Evolutionary conservation across 2,113 vertebrate genomes (phyloP).

Genomic region (Actenoides hombroni): DNA sequence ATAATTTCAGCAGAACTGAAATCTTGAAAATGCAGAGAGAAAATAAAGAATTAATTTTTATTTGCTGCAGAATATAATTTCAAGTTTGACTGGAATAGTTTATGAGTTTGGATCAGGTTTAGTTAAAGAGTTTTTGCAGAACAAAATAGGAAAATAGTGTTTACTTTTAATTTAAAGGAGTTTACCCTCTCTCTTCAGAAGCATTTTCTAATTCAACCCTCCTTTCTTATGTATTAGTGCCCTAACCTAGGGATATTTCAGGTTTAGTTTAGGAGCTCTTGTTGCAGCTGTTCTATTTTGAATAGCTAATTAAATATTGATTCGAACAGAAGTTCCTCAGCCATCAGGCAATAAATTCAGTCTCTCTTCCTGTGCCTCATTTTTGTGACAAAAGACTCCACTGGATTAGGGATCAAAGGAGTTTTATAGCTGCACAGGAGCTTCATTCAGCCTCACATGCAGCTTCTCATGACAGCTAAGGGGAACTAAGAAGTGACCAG

Average conservation of each 20-base stretch:
- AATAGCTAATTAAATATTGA: constrained; percentile 19
- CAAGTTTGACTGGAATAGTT: not conserved
- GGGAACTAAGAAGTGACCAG: not conserved
- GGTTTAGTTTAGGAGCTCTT: not conserved
- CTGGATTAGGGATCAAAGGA: not conserved
- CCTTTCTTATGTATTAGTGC: not conserved
- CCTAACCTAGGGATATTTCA: not conserved
- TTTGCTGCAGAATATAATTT: not conserved
- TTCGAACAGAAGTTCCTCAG: constrained; percentile 7
- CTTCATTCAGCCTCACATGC: not conserved
- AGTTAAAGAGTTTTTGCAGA: not conserved
- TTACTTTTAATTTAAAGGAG: constrained; percentile 23
- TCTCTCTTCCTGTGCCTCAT: not conserved
- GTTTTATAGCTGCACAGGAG: not conserved
- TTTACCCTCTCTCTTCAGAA: not conserved
- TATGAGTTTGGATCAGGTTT: not conserved
- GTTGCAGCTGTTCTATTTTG: not conserved
- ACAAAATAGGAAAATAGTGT: not conserved
- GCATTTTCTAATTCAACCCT: not conserved
- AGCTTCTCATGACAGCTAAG: not conserved
- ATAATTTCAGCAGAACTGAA: not conserved
- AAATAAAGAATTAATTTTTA: not conserved
- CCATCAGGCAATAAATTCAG: not conserved
- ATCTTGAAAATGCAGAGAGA: not conserved
- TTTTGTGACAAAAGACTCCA: not conserved